Conservation (phyloP, 2,113 vertebrate species). For the Anoplopoma fimbria region DNA sequence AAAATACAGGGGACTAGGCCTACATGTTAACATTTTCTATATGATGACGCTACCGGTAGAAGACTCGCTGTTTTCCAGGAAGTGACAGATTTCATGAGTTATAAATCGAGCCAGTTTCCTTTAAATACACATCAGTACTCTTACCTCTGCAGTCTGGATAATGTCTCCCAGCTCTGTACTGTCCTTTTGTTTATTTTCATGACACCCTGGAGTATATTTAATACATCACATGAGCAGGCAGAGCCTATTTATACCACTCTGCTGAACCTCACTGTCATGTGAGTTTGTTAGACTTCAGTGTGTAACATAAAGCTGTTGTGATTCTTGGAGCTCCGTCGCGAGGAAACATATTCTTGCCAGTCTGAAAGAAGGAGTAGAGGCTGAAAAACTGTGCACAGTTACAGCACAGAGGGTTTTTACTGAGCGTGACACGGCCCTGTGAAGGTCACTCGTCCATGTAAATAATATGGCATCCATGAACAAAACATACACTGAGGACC, state of each 20-base stretch:
- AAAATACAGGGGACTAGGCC: not conserved
- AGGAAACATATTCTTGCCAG: slow-evolving; percentile 35
- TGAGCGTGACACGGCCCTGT: slow-evolving; percentile 60
- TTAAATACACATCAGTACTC: not conserved
- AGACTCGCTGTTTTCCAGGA: not conserved
- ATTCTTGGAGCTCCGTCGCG: slow-evolving; percentile 19
- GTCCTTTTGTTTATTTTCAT: slow-evolving; percentile 39
- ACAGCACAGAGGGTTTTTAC: slow-evolving; percentile 48
- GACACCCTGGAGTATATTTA: slow-evolving; percentile 40
- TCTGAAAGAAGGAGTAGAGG: slow-evolving; percentile 15
- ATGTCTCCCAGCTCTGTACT: not conserved
- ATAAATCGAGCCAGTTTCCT: too few species aligned
- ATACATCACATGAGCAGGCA: slow-evolving; percentile 29
- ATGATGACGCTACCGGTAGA: not conserved
- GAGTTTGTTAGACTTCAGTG: slow-evolving; percentile 36
- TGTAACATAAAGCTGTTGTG: slow-evolving; percentile 49
- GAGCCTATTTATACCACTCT: slow-evolving; percentile 47
- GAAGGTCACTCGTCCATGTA: slow-evolving; percentile 73
- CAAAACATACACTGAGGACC: slow-evolving; percentile 29
- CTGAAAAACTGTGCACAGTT: slow-evolving; percentile 36
- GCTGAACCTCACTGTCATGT: slow-evolving; percentile 25
- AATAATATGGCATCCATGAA: slow-evolving; percentile 53
- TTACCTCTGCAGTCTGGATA: not conserved
- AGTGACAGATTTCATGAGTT: not conserved
- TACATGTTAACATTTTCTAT: not conserved